Evolutionary conservation across 1,140 invertebrate species (phyloP), one percentile per base, ranked within the genome.

Genomic region (Drosophila nannoptera): DNA sequence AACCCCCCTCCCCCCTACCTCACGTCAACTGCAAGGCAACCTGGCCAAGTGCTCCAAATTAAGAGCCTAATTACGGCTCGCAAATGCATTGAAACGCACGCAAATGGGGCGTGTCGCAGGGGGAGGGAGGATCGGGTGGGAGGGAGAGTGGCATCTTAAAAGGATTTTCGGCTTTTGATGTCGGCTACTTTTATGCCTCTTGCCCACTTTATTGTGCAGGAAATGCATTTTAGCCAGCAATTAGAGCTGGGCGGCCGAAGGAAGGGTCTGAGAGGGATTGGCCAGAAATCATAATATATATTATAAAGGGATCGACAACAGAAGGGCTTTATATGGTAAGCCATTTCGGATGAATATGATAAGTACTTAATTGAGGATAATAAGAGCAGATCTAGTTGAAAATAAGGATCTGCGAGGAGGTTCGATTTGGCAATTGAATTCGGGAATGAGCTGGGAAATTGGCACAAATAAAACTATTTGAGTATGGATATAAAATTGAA

Each of bases 121-220:
- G 46, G 50, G 9, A 53, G 58, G 33, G 14, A 31, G 22, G 4
- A 31, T 38, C 43, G 50, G 64, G 59, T 31, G 33, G 31, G 16
- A 9, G 6, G n/a, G n/a, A 54, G 35, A 59, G 56, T 14, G 62
- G 60, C 62, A 80, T 80, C 81, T 86, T 84, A 66, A 84, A 86
- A 84, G 80, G 81, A 84, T 84, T 84, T 70, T 49, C 53, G 45
- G 63, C 71, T 84, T 83, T 84, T 81, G 80, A 84, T 83, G 81
- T 69, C 68, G 64, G 52, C 7, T 22, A 38, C 9, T 56, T 56
- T 59, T 48, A 54, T 65, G 70, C 42, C 40, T 5, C 38, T 69
- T 78, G n/a, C 31, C 31, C 12, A 50, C 56, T 22, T 22, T 22
- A 33, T 50, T 9, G 7, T 22, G 36, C 70, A 74, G 68, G 68